Percentiles rank a stretch among this genome's conserved stretches.
These are phyloP conservation scores for Tanaodytes sp. DNA, from an alignment of 2,888 invertebrate genomes.

Conservation along the genomic window DNA sequence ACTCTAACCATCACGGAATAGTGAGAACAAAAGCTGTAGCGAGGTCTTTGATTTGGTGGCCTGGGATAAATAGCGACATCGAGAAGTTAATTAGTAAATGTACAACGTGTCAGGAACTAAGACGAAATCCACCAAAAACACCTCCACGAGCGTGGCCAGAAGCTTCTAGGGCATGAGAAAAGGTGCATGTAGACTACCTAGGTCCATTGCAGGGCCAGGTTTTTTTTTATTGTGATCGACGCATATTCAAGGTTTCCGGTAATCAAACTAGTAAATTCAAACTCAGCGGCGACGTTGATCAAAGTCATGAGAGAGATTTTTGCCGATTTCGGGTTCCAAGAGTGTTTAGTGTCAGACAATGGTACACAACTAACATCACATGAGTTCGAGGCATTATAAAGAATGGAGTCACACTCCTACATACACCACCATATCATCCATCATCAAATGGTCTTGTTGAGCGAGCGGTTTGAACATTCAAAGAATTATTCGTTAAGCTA, in stretches of 20 bases:
- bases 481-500: not conserved
- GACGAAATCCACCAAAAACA: conserved; percentile 4
- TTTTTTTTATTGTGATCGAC: conserved; percentile 22
- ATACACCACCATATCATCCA: not conserved
- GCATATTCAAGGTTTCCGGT: conserved; percentile 17
- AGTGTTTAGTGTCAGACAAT: conserved; percentile 12
- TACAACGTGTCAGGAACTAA: not conserved
- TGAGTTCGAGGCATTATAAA: not conserved
- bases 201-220: too few relatives aligned
- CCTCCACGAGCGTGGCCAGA: conserved; percentile 10
- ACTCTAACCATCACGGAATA: conserved; percentile 12
- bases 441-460: not conserved
- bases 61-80: conserved; percentile 1
- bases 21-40: conserved; percentile 14
- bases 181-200: conserved; percentile 16
- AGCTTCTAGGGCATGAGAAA: conserved; percentile 15
- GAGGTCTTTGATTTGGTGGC: conserved; percentile 11
- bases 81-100: not conserved
- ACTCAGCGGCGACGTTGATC: conserved; percentile 12
- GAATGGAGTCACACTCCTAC: not conserved
- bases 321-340: conserved; percentile 7
- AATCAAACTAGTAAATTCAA: conserved; percentile 6
- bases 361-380: conserved; percentile 5
- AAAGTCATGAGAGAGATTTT: conserved; percentile 1
- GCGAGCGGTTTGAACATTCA: not conserved